Evolutionary conservation across 2,113 vertebrate genomes (phyloP), one percentile per base, ranked within the genome.

Genomic region (Opisthocomus hoazin): DNA sequence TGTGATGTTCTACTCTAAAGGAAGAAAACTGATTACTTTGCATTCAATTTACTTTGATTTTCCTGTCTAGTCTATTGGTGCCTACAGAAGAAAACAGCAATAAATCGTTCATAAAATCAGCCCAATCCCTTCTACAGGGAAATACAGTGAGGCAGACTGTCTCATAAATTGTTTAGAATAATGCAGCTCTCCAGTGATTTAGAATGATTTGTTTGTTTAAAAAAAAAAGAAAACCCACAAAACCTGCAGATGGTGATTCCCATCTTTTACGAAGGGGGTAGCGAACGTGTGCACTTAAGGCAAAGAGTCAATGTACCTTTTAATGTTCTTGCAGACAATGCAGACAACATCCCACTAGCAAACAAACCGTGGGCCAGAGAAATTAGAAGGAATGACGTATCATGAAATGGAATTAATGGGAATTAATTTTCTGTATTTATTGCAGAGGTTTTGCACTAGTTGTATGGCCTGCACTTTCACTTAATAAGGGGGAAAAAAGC

Each of bases 91-190:
- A 97, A 97, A 98, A 96, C 83, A 97, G 65, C 96, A 95, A 97
- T 97, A 97, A 98, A 97, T 98, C 95, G 97, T 98, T 97, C 97
- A 97, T 97, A 95, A 97, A 97, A 97, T 94, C 93, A 94, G 56
- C 51, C 69, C 56, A 93, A 94, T 92, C 60, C 69, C 91, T 97
- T 97, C 96, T 97, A 87, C 77, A 93, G 89, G 95, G 95, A 98
- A 97, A 98, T 97, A 92, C 45, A 96, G 84, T 68, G 83, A 97
- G 95, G 90, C 93, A 98, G 96, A 94, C 88, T 94, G 97, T 95
- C 97, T 98, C 96, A 98, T 97, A 97, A 97, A 98, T 98, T 97
- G 97, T 98, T 97, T 97, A 97, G 89, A 97, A 97, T 96, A 97
- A 97, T 69, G 24, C 73, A 95, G 80, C 76, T 97, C 91, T 96